Percentiles rank a stretch among this genome's conserved stretches.
Evolutionary conservation across 2,888 invertebrate species (phyloP).

Genomic region (Andricus curvator): DNA sequence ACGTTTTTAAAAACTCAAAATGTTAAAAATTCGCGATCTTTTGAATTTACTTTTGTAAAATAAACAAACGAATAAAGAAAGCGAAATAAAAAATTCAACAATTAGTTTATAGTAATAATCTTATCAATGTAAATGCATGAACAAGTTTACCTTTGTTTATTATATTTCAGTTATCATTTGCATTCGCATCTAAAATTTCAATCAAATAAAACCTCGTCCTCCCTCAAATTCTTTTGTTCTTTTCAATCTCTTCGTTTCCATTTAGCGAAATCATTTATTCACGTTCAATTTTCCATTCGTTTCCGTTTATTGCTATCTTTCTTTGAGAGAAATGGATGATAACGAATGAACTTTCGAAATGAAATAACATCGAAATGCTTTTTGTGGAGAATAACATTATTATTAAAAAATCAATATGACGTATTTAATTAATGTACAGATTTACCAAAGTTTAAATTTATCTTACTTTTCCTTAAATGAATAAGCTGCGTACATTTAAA

Average conservation of each 20-base stretch:
- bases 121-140: too few relatives aligned
- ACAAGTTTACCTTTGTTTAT: background rate
- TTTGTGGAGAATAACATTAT: background rate
- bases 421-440: background rate
- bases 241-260: background rate
- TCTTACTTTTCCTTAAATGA: too few relatives aligned
- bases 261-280: slow-evolving; percentile 7
- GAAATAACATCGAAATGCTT: background rate
- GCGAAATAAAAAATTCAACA: too few relatives aligned
- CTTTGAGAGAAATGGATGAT: background rate
- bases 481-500: too few relatives aligned
- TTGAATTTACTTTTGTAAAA: too few relatives aligned
- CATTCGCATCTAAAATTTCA: background rate
- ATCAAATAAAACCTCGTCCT: background rate
- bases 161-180: background rate
- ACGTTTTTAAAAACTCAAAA: too few relatives aligned
- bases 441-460: too few relatives aligned
- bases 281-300: slow-evolving; percentile 2
- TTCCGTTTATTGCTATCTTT: background rate
- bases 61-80: too few relatives aligned
- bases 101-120: too few relatives aligned
- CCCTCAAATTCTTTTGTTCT: background rate
- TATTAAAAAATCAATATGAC: background rate
- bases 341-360: background rate
- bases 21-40: too few relatives aligned